Evolutionary conservation across 2,113 vertebrate genomes (phyloP).

Genomic region (Amblyopsis rosae): DNA sequence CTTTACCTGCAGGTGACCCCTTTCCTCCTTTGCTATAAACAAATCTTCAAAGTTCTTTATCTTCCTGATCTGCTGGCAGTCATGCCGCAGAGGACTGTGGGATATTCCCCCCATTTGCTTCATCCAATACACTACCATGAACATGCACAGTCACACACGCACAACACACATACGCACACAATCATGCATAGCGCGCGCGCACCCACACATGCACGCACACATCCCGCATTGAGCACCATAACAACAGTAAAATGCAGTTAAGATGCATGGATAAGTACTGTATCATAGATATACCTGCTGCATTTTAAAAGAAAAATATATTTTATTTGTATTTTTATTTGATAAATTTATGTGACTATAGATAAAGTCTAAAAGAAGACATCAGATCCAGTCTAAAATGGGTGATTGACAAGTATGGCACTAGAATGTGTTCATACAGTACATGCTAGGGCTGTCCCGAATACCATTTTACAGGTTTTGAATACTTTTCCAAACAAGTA

Average conservation of each 20-base stretch:
- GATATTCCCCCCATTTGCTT: conserved; percentile 29
- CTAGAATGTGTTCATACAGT: too few species aligned
- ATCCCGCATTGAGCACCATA: conserved; percentile 18
- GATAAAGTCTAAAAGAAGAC: too few species aligned
- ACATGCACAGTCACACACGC: background rate
- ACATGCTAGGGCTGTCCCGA: too few species aligned
- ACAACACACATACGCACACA: background rate
- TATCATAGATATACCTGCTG: conserved; percentile 14
- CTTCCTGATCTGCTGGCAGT: conserved; percentile 49
- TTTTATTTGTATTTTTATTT: too few species aligned
- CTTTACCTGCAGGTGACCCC: conserved; percentile 12
- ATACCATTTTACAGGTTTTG: too few species aligned
- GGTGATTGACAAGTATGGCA: conserved; percentile 5
- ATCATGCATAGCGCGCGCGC: background rate
- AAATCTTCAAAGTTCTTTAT: conserved; percentile 52
- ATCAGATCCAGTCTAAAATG: background rate
- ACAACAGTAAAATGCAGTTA: conserved; percentile 20
- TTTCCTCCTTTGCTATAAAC: conserved; percentile 4
- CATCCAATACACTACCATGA: background rate
- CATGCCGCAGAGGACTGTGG: conserved; percentile 44
- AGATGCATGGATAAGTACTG: background rate
- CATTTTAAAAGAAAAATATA: background rate
- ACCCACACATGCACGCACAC: background rate
- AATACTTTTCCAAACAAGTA: too few species aligned
- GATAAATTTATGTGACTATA: too few species aligned